Evolutionary conservation across 2,888 invertebrate genomes (phyloP), one percentile per base, ranked within the genome.

Genomic region (Agrochola lychnidis): DNA sequence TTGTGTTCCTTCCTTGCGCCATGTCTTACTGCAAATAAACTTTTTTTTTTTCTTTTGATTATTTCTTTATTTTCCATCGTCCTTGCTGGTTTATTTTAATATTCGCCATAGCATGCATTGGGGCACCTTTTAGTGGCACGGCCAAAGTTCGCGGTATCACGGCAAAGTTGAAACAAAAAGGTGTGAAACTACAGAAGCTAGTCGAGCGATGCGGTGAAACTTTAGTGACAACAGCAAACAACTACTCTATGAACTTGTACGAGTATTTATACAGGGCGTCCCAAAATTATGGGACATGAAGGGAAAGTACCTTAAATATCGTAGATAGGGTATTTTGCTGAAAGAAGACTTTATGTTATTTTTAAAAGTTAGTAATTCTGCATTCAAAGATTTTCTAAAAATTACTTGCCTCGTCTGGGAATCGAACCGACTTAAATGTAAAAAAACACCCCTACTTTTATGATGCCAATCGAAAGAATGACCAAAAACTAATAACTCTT

Each of bases 81-180:
- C 45, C 4, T 6, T 4, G 6, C n/a, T 14, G 1, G 30, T 42
- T 42, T 59, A 19, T 40, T 59, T 51, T 10, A 30, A 77, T 51
- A 72, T 79, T 79, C 51, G 12, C 16, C 7, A 12, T 12, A 19
- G 51, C 51, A 36, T 59, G 64, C 14, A 42, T n/a, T 36, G 63
- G 16, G 64, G 25, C 51, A 45, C 59, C 14, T n/a, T 66, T 59
- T 40, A 42, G 61, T n/a, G 66, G 53, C 30, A n/a, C 25, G 30
- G 51, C 22, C 51, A 64, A 82, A 67, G 82, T 82, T 64, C 14
- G 25, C n/a, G 9, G 45, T 82, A 45, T 64, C 51, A 51, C 42
- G n/a, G 53, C 45, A 48, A 81, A 68, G 62, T 81, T 76, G 5
- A 2, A 57, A n/a, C 36, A 70, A 70, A 82, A 80, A 82, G 70